Conservation (phyloP, 2,888 invertebrate genomes). For the Heliconius charithonia region DNA sequence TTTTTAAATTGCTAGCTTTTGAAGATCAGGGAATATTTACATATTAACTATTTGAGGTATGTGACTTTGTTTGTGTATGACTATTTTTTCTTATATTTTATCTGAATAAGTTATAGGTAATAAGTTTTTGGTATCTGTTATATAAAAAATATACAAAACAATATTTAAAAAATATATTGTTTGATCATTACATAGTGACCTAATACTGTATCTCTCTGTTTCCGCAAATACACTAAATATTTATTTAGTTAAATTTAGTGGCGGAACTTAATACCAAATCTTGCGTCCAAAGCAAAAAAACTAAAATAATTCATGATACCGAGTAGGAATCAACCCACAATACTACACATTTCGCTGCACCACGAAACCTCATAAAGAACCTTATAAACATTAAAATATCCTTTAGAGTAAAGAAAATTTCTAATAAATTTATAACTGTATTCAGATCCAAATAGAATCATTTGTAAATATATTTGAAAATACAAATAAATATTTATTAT, state of each 20-base stretch:
- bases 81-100: not conserved
- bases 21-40: not conserved
- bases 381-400: not conserved
- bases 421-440: not conserved
- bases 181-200: not conserved
- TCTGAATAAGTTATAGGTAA: not conserved
- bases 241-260: too few species aligned
- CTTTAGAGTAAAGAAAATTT: not conserved
- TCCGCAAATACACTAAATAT: too few species aligned
- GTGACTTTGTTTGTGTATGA: not conserved
- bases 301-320: too few species aligned
- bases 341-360: too few species aligned
- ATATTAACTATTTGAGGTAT: not conserved
- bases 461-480: not conserved
- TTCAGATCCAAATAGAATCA: not conserved
- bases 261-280: too few species aligned
- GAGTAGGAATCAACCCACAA: not conserved
- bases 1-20: slow-evolving; percentile 34
- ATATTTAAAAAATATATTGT: not conserved
- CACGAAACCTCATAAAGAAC: too few species aligned
- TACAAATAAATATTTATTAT: slow-evolving; percentile 20
- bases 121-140: too few species aligned
- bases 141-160: too few species aligned
- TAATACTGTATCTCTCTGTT: not conserved
- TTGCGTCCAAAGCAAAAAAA: too few species aligned